Conservation (phyloP, 2,113 vertebrate species). For the Pelodiscus sinensis region DNA sequence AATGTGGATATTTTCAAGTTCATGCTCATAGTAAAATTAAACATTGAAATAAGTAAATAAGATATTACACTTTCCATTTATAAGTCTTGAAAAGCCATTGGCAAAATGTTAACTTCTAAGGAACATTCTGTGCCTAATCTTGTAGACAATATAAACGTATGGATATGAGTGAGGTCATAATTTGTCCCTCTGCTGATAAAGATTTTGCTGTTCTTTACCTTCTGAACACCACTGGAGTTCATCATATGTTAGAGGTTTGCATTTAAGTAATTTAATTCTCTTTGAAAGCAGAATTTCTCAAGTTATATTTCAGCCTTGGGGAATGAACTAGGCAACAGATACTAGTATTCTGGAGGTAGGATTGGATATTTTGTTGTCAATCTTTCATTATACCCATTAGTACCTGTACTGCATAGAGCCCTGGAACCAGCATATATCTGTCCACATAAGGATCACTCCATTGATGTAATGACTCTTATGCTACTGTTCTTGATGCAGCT, state of each 20-base stretch:
- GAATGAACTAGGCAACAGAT: background rate
- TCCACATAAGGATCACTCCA: background rate
- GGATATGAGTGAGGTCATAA: background rate
- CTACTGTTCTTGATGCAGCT: background rate
- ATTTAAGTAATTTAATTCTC: background rate
- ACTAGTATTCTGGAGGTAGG: background rate
- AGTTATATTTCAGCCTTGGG: background rate
- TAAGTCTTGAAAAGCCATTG: background rate
- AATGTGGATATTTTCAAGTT: background rate
- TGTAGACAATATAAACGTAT: rapidly evolving
- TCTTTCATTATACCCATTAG: background rate
- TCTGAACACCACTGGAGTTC: background rate
- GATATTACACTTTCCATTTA: background rate
- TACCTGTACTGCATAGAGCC: background rate
- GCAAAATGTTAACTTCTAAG: rapidly evolving
- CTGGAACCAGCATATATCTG: background rate
- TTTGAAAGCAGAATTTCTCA: background rate
- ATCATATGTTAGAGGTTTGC: background rate
- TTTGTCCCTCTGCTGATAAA: background rate
- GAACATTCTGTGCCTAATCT: background rate
- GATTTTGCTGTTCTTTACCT: background rate
- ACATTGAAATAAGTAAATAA: background rate
- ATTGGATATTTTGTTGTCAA: background rate
- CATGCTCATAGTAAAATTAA: background rate
- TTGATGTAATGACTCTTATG: background rate